Conservation (phyloP, 2,113 vertebrate genomes). For the Callipepla californica region DNA sequence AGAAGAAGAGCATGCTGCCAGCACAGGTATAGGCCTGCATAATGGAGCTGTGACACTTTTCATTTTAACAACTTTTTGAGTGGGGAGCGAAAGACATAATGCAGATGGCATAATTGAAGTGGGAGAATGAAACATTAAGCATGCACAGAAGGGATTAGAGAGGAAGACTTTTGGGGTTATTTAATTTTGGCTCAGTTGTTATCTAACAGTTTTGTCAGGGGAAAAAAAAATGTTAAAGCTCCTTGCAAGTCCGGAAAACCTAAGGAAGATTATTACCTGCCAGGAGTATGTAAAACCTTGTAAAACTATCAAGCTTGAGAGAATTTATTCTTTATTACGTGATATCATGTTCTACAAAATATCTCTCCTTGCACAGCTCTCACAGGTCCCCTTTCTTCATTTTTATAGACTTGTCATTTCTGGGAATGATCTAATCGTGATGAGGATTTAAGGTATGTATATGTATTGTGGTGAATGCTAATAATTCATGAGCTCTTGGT, state of each 20-base stretch:
- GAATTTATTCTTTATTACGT: conserved; percentile 64
- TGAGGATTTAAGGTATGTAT: conserved; percentile 65
- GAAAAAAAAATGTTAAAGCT: conserved; percentile 25
- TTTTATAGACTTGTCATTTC: conserved; percentile 65
- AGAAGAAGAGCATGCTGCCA: conserved; percentile 89
- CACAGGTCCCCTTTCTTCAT: conserved; percentile 54
- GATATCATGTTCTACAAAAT: conserved; percentile 67
- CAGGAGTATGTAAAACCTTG: conserved; percentile 61
- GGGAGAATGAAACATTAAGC: conserved; percentile 82
- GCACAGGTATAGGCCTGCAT: conserved; percentile 97
- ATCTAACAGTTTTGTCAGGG: conserved; percentile 64
- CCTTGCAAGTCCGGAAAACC: conserved; percentile 24
- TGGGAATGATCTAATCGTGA: conserved; percentile 37
- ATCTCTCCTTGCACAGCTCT: conserved; percentile 42
- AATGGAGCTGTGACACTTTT: conserved; percentile 84
- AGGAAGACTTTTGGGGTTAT: conserved; percentile 74
- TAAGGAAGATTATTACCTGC: conserved; percentile 71
- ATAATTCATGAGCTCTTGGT: conserved; percentile 61
- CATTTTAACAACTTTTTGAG: conserved; percentile 91
- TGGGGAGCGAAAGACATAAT: conserved; percentile 84
- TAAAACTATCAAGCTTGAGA: conserved; percentile 60
- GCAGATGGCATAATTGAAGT: conserved; percentile 90
- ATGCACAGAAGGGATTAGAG: conserved; percentile 78
- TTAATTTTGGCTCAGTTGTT: conserved; percentile 75
- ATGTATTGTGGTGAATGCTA: conserved; percentile 40